phyloP scores from a whole-genome alignment of 2,888 invertebrate species.

The Anthrax anthrax region DNA sequence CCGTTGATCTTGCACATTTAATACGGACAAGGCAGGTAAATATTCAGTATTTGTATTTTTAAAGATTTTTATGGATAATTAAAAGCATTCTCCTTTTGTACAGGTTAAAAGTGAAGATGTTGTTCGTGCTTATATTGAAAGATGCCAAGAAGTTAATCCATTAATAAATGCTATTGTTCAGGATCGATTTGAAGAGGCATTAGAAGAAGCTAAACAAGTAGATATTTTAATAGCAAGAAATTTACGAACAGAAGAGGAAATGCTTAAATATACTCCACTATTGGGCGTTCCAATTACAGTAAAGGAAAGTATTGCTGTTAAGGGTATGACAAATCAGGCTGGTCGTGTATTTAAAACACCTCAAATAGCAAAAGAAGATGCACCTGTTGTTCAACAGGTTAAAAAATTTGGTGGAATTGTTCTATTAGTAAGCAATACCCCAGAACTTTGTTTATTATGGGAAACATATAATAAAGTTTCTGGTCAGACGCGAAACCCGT shows the following conservation, averaged over 20 bases:
- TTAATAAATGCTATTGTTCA: slow-evolving; percentile 68
- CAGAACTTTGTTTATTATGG: slow-evolving; percentile 83
- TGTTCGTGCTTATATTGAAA: slow-evolving; percentile 54
- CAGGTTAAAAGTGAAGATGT: slow-evolving; percentile 58
- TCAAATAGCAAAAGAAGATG: slow-evolving; percentile 56
- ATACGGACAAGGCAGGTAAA: slow-evolving; percentile 56
- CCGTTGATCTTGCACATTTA: slow-evolving; percentile 50
- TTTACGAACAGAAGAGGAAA: slow-evolving; percentile 41
- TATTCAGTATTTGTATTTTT: slow-evolving; percentile 7
- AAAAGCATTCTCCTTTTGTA: no score
- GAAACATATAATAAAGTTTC: slow-evolving; percentile 79
- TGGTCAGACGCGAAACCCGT: slow-evolving; percentile 79
- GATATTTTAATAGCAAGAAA: slow-evolving; percentile 51
- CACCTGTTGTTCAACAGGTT: slow-evolving; percentile 52
- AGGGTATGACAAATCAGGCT: slow-evolving; percentile 64
- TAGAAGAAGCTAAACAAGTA: slow-evolving; percentile 57
- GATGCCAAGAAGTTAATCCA: slow-evolving; percentile 65
- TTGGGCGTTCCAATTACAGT: slow-evolving; percentile 75
- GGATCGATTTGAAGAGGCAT: slow-evolving; percentile 57
- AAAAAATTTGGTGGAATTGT: slow-evolving; percentile 72
- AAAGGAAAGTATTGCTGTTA: slow-evolving; percentile 66
- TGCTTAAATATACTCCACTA: slow-evolving; percentile 55
- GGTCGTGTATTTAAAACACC: slow-evolving; percentile 46
- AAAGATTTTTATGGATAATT: no score
- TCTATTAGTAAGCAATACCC: slow-evolving; percentile 75